Conservation (phyloP, 2,113 vertebrate species). For the Propithecus coquereli region DNA sequence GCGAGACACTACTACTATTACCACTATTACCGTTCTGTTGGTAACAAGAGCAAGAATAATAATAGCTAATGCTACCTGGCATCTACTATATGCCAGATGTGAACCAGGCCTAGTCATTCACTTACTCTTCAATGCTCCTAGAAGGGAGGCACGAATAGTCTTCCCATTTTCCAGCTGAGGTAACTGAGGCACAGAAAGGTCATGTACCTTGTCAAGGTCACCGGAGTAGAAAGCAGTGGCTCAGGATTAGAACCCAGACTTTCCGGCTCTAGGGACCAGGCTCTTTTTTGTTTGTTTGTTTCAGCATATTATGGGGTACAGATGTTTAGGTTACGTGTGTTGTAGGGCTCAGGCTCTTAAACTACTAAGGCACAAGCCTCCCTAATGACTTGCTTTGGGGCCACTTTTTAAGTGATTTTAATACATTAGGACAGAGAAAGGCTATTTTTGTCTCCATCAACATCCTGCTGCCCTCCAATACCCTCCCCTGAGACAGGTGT, state of each 20-base stretch:
- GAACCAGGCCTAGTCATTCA: rapidly evolving
- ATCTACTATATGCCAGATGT: rapidly evolving
- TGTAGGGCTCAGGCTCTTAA: not conserved
- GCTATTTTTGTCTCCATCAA: not conserved
- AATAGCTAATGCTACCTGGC: rapidly evolving
- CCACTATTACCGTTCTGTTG: rapidly evolving
- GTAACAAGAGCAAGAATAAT: not conserved
- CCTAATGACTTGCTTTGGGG: not conserved
- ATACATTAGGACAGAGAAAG: not conserved
- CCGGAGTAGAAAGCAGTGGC: not conserved
- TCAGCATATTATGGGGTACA: too few relatives aligned
- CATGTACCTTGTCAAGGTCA: not conserved
- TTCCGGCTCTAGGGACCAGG: not conserved
- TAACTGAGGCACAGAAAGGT: not conserved
- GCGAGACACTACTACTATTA: rapidly evolving
- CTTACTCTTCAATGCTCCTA: not conserved
- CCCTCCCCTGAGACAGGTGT: not conserved
- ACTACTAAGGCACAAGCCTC: not conserved
- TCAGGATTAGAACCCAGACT: not conserved
- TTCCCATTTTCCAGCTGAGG: not conserved
- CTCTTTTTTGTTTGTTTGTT: too few relatives aligned
- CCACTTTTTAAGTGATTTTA: not conserved
- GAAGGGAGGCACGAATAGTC: not conserved
- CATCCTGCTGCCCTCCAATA: not conserved
- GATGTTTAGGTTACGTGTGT: too few relatives aligned